A percentile compares a stretch with the other conserved stretches of the same genome.
phyloP scores from a whole-genome alignment of 2,797 vertebrate species.

The Dipus sagitta region DNA sequence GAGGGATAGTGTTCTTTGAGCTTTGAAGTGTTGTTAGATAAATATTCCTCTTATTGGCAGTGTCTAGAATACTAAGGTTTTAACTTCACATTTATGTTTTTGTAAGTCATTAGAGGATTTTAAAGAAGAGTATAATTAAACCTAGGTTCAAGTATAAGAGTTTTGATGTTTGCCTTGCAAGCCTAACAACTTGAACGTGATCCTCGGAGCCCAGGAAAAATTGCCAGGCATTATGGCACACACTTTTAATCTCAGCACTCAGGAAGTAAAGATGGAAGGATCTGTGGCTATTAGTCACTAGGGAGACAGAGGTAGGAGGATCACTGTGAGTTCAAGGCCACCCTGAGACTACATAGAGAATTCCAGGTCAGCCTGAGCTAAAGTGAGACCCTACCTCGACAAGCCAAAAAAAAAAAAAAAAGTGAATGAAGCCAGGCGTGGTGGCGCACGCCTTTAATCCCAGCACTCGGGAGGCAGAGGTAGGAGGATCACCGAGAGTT shows the following conservation, averaged over 20 bases:
- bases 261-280: background rate
- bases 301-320: no score
- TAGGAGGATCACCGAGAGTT: no score
- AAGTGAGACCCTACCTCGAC: no score
- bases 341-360: no score
- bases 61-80: background rate
- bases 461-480: background rate
- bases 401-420: no score
- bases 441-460: background rate
- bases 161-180: no score
- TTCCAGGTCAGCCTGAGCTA: no score
- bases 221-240: background rate
- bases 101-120: background rate
- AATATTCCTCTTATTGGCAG: background rate
- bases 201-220: background rate
- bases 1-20: background rate
- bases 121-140: background rate
- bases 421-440: no score
- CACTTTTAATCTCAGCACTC: background rate
- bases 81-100: background rate
- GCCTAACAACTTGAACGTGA: background rate
- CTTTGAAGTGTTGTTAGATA: conserved; percentile 16
- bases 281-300: no score
- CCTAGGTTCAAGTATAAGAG: no score
- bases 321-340: no score